Conservation (phyloP, 2,797 vertebrate species). For the Triplophysa yarkandensis region DNA sequence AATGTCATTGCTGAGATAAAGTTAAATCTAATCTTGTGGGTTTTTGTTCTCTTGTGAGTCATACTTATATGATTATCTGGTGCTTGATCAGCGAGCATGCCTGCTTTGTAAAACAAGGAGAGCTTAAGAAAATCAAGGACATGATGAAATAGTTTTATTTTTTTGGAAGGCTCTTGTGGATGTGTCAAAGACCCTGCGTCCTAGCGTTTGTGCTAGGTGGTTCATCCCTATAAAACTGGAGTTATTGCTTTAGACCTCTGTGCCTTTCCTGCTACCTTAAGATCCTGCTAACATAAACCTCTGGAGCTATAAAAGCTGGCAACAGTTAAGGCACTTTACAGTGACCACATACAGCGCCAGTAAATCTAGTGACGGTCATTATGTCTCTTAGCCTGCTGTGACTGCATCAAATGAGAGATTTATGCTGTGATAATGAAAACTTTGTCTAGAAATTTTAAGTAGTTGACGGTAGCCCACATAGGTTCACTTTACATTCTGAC, state of each 20-base stretch:
- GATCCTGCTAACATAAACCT: slow-evolving; percentile 48
- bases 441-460: slow-evolving; percentile 53
- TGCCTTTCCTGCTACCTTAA: slow-evolving; percentile 34
- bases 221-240: slow-evolving; percentile 24
- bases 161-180: not conserved
- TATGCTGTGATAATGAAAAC: slow-evolving; percentile 49
- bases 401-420: slow-evolving; percentile 47
- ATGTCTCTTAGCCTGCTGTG: slow-evolving; percentile 35
- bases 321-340: slow-evolving; percentile 45
- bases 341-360: slow-evolving; percentile 29
- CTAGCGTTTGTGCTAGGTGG: slow-evolving; percentile 12
- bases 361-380: slow-evolving; percentile 49
- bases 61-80: not conserved
- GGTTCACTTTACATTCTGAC: slow-evolving; percentile 36
- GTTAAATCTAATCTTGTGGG: not conserved
- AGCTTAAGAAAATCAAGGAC: not conserved
- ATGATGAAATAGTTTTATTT: slow-evolving; percentile 2
- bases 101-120: not conserved
- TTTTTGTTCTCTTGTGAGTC: not conserved
- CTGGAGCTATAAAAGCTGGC: slow-evolving; percentile 43
- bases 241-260: slow-evolving; percentile 30
- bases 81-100: slow-evolving; percentile 1
- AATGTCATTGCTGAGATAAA: not conserved
- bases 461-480: slow-evolving; percentile 34
- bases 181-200: slow-evolving; percentile 8